Evolutionary conservation across 1,140 invertebrate species (phyloP), one percentile per base, ranked within the genome.

Genomic region (Heliconius congener): DNA sequence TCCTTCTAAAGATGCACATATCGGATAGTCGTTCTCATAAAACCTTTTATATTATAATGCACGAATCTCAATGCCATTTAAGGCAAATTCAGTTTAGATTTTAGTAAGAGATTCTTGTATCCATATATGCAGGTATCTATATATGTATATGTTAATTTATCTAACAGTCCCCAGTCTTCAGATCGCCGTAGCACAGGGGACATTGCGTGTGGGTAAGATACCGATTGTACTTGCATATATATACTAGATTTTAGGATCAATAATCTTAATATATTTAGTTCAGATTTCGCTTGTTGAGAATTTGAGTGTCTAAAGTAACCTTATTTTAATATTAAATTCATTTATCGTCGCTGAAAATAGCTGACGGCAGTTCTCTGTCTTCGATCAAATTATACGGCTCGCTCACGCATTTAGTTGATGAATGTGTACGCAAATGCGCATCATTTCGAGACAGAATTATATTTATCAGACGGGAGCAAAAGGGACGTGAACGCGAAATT

Each of bases 381-480:
- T 87, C 86, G 87, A 92, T 92, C 90, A 92, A 91, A 90, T 92
- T 92, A 90, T 91, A 87, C 89, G 81, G 81, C 82, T 82, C 72
- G 81, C 84, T 87, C 84, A 84, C 85, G 85, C 82, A 86, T 86
- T 89, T 84, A 77, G 79, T 82, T 85, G 85, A 90, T 88, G 88
- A 87, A 89, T 89, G 83, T 87, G 75, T 81, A 84, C 84, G 83
- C 76, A 88, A 87, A 88, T 86, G 81, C 86, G 79, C 83, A 73
- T 82, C 80, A 84, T 83, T 79, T 76, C 27, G 85, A 84, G 84
- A 85, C 79, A 37, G 83, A 79, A 83, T 82, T 88, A 89, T 85
- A 84, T 88, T 86, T 84, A 86, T 85, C 82, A 80, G 80, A 55
- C 79, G 76, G 72, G 79, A 76, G 86, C 42, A 86, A 88, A 81